A percentile compares a stretch with the other conserved stretches of the same genome.
Conservation (phyloP, 2,797 vertebrate genomes). For the Gambusia yucatana region DNA sequence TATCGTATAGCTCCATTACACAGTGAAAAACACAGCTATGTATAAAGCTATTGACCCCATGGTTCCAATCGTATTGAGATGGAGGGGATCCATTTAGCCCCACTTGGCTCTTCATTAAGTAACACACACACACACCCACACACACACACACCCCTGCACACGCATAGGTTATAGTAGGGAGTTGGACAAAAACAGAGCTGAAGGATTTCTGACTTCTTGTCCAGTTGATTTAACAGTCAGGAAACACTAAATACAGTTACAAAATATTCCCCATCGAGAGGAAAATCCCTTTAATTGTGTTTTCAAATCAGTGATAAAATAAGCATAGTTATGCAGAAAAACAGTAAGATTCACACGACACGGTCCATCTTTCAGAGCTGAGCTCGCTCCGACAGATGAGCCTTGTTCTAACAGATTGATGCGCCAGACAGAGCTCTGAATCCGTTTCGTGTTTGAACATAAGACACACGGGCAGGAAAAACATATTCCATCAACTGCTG, state of each 20-base stretch:
- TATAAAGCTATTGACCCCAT: slow-evolving; percentile 35
- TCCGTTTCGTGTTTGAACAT: not conserved
- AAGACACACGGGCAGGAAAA: not conserved
- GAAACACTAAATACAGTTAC: not conserved
- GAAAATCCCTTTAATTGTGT: not conserved
- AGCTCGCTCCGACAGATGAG: not conserved
- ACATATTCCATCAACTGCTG: not conserved
- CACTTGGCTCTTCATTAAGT: not conserved
- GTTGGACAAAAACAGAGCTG: not conserved
- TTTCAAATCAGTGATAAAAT: not conserved
- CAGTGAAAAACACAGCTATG: slow-evolving; percentile 29
- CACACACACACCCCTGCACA: not conserved
- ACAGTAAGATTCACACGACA: not conserved
- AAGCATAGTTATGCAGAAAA: not conserved
- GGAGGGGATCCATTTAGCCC: slow-evolving; percentile 41
- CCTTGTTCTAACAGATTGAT: not conserved
- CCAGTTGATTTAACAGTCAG: not conserved
- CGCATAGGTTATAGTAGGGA: not conserved
- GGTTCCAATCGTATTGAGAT: slow-evolving; percentile 41
- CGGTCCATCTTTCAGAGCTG: not conserved
- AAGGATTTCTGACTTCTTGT: not conserved
- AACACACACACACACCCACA: not conserved
- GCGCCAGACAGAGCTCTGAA: not conserved
- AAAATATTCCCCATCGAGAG: not conserved
- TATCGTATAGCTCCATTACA: not conserved